These are phyloP conservation scores for Dicrostonyx torquatus DNA, from an alignment of 2,797 vertebrate genomes.

Conservation along the genomic window DNA sequence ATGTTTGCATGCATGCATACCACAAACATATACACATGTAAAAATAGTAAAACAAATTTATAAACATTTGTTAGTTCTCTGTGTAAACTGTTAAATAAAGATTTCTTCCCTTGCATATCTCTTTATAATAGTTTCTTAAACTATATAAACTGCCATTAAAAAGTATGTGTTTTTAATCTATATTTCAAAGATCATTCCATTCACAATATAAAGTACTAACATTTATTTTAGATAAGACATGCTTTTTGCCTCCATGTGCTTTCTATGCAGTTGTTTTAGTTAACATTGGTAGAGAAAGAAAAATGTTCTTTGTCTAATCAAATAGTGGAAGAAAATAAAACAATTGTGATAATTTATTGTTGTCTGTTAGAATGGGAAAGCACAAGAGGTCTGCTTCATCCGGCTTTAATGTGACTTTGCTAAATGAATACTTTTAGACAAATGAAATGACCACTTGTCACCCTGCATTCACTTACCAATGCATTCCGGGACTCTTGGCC, in stretches of 20 bases:
- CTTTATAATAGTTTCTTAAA: not conserved
- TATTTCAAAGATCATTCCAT: conserved; percentile 54
- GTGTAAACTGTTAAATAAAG: not conserved
- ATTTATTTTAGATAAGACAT: conserved; percentile 46
- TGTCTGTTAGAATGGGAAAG: conserved; percentile 51
- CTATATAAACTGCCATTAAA: not conserved
- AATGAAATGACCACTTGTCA: conserved; percentile 62
- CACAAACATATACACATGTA: not conserved
- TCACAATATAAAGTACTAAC: conserved; percentile 12
- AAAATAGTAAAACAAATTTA: conserved; percentile 17
- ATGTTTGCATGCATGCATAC: not conserved
- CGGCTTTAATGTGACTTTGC: conserved; percentile 59
- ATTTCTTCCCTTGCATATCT: not conserved
- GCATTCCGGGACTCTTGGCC: conserved; percentile 9
- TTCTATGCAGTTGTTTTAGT: conserved; percentile 32
- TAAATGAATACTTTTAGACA: conserved; percentile 71
- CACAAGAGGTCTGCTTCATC: conserved; percentile 32
- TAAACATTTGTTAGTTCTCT: not conserved
- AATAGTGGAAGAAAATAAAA: conserved; percentile 67
- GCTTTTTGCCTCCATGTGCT: not conserved
- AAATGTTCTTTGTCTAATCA: conserved; percentile 61
- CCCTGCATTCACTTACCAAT: conserved; percentile 38
- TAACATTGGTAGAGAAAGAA: conserved; percentile 46
- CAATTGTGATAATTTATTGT: conserved; percentile 64
- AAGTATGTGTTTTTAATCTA: not conserved